Conservation (phyloP, 1,140 invertebrate genomes). For the Proales similis region DNA sequence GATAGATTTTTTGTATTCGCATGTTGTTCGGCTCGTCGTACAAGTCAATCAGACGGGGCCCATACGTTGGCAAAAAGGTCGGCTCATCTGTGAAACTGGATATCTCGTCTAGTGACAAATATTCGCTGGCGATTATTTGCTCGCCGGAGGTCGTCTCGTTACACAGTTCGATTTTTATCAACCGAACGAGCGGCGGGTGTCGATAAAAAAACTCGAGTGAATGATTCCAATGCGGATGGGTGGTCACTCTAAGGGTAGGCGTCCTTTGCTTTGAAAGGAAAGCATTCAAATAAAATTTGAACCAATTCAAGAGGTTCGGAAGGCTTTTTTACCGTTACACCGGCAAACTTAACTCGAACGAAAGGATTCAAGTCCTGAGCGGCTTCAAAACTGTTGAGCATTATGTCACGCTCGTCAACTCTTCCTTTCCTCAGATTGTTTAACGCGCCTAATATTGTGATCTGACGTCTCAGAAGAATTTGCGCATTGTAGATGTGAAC, state of each 20-base stretch:
- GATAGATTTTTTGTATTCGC: constrained; percentile 3
- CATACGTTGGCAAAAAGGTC: constrained; percentile 11
- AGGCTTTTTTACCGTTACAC: constrained; percentile 1
- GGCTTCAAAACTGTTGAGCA: not conserved
- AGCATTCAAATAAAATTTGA: not conserved
- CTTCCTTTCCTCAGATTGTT: not conserved
- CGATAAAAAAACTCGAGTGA: constrained; percentile 12
- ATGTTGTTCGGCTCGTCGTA: constrained; percentile 27
- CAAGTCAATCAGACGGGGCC: constrained; percentile 10
- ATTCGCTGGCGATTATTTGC: constrained; percentile 5
- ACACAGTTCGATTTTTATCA: constrained; percentile 33
- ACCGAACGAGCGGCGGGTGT: constrained; percentile 10
- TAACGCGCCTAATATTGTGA: not conserved
- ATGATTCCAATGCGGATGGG: constrained; percentile 9
- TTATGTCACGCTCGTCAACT: not conserved
- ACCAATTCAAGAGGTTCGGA: not conserved
- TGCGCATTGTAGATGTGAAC: constrained; percentile 19
- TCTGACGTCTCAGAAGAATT: not conserved
- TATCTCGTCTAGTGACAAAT: constrained; percentile 16
- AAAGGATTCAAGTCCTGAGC: not conserved
- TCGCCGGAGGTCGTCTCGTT: not conserved
- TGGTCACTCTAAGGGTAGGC: not conserved
- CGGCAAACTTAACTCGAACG: constrained; percentile 1
- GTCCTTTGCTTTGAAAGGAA: constrained; percentile 1
- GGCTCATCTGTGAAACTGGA: constrained; percentile 10